Evolutionary conservation across 2,888 invertebrate genomes (phyloP).

Genomic region (Andrena minutula): DNA sequence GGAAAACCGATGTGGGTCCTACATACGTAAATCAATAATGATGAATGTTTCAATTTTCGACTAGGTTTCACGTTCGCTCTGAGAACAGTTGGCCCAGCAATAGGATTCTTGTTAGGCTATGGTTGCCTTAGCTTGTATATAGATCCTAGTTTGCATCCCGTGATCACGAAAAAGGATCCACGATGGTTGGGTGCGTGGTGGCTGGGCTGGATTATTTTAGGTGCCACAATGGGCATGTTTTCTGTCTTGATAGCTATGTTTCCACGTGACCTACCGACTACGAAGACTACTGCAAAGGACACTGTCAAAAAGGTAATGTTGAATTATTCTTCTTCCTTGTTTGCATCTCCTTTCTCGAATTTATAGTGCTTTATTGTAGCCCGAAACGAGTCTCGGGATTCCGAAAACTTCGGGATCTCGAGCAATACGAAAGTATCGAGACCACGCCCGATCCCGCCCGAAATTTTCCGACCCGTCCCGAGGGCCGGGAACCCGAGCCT

Average conservation of each 20-base stretch:
- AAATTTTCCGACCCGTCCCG: too few relatives aligned
- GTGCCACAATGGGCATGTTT: conserved; percentile 87
- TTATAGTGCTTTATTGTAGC: too few relatives aligned
- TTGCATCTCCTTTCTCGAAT: too few relatives aligned
- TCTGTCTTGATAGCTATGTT: conserved; percentile 89
- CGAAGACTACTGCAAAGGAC: conserved; percentile 67
- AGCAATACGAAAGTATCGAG: too few relatives aligned
- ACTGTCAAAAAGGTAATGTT: conserved; percentile 57
- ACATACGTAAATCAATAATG: background rate
- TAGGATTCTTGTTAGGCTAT: conserved; percentile 87
- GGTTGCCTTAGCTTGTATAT: conserved; percentile 87
- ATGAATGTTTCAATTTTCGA: background rate
- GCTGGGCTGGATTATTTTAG: conserved; percentile 89
- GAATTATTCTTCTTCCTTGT: background rate
- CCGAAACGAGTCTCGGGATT: too few relatives aligned
- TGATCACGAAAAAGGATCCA: conserved; percentile 88
- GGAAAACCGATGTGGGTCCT: background rate
- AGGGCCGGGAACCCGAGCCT: too few relatives aligned
- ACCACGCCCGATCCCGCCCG: too few relatives aligned
- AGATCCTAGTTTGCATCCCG: conserved; percentile 87
- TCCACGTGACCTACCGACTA: conserved; percentile 86
- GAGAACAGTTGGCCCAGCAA: conserved; percentile 87
- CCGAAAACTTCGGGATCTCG: too few relatives aligned
- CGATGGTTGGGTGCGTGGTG: conserved; percentile 92
- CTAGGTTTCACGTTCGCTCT: conserved; percentile 86